Base-by-base conservation (phyloP, 2,797 vertebrate genomes). In the Peromyscus eremicus region DNA sequence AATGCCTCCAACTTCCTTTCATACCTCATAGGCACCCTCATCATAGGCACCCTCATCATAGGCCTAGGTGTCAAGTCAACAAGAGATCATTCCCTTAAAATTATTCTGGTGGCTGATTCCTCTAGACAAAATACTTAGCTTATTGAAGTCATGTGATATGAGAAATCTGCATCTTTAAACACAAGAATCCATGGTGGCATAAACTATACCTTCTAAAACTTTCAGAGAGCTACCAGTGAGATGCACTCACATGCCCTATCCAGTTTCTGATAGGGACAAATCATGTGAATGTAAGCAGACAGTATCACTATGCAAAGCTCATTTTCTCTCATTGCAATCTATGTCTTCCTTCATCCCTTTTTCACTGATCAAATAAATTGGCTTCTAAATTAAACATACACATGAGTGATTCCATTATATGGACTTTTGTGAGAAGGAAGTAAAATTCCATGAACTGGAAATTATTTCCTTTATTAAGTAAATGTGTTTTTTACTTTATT, bases 21-120 rank as follows among this genome's bases (percentile, higher is more conserved):
- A n/a, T n/a, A n/a, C n/a, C n/a, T n/a, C n/a, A 87, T 0, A 0
- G 57, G 52, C n/a, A 34, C 40, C 70, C 23, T 49, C 4, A 17
- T 27, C 12, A 87, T 0, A 0, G 57, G 52, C n/a, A 34, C 40
- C 70, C 23, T 49, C 4, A 17, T 27, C 12, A 3, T 2, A 12
- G 32, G n/a, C 11, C 23, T 34, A 29, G 64, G 43, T 46, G 23
- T 66, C 49, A 89, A 52, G 43, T n/a, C 21, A 76, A 88, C 77
- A 71, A 43, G 57, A 32, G 23, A 77, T 8, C 62, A 9, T 52
- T 19, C 40, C 14, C 14, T n/a, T 25, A 77, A 23, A 95, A 85
- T 37, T 57, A 82, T 46, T 16, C 9, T 13, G 10, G 23, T 0
- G 0, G 55, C 60, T 76, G 37, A 9, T 66, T 55, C 43, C 77